Percentiles rank a stretch among this genome's conserved stretches.
phyloP scores from a whole-genome alignment of 2,797 vertebrate genomes.

The Artibeus jamaicensis region DNA sequence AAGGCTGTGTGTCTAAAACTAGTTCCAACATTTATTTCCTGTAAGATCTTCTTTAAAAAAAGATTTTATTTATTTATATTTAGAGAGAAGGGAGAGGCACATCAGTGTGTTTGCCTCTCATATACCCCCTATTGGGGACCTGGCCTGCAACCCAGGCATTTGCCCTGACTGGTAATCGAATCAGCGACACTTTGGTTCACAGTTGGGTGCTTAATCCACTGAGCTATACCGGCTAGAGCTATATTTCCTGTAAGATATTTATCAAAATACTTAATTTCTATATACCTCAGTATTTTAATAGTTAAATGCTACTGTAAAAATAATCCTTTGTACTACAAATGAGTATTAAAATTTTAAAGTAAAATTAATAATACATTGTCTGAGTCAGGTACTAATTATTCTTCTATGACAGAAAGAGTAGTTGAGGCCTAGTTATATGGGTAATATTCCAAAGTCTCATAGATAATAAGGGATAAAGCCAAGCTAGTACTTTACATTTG shows the following conservation, averaged over 20 bases:
- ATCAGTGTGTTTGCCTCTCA: too few species aligned
- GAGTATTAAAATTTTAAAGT: background rate
- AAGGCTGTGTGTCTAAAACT: background rate
- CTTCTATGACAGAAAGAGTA: background rate
- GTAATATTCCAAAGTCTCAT: background rate
- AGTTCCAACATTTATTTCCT: background rate
- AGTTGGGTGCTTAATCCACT: too few species aligned
- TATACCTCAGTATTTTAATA: background rate
- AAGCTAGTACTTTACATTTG: background rate
- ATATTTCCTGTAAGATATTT: background rate
- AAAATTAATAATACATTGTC: background rate
- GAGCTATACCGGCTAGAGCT: background rate
- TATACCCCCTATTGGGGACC: too few species aligned
- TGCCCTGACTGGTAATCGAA: too few species aligned
- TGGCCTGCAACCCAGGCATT: too few species aligned
- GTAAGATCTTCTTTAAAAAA: background rate
- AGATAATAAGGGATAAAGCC: background rate
- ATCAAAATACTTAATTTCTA: background rate
- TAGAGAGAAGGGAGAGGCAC: too few species aligned
- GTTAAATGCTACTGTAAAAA: background rate
- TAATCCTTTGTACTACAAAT: background rate
- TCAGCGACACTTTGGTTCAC: too few species aligned
- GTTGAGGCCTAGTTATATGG: background rate
- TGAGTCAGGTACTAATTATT: background rate
- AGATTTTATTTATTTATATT: too few species aligned